These are phyloP conservation scores for Catagonus wagneri DNA, from an alignment of 2,113 vertebrate genomes.

Conservation along the genomic window DNA sequence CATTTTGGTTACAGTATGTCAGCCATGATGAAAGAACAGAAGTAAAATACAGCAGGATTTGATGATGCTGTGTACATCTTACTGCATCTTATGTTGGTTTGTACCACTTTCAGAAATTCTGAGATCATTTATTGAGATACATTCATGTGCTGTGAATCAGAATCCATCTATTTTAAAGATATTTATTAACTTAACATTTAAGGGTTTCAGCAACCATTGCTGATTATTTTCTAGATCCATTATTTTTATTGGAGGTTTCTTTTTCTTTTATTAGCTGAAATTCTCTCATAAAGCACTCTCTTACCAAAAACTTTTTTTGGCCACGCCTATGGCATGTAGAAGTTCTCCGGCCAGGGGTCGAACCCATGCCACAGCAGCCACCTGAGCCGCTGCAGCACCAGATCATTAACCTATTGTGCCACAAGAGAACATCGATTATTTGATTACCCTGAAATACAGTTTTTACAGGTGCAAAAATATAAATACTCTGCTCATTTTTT, in stretches of 20 bases:
- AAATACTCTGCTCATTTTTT: too few relatives aligned
- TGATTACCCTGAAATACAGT: too few relatives aligned
- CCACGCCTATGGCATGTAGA: too few relatives aligned
- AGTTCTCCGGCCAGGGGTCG: too few relatives aligned
- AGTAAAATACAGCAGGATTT: not conserved
- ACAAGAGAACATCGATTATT: too few relatives aligned
- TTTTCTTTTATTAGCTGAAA: not conserved
- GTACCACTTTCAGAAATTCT: not conserved
- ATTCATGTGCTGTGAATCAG: not conserved
- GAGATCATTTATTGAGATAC: not conserved
- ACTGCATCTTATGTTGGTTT: not conserved
- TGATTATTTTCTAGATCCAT: not conserved
- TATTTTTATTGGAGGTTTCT: not conserved
- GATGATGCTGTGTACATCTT: not conserved
- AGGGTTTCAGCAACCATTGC: not conserved
- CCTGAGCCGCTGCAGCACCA: too few relatives aligned
- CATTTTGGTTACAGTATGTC: not conserved
- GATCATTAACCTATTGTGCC: too few relatives aligned
- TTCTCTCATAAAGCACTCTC: not conserved
- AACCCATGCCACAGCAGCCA: too few relatives aligned
- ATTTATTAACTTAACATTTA: not conserved
- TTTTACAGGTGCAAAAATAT: too few relatives aligned
- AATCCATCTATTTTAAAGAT: not conserved
- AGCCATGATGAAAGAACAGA: not conserved
- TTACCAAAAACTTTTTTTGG: not conserved